A percentile compares a stretch with the other conserved stretches of the same genome.
These are phyloP conservation scores for Regulus satrapa DNA, from an alignment of 2,113 vertebrate species.

Conservation along the genomic window DNA sequence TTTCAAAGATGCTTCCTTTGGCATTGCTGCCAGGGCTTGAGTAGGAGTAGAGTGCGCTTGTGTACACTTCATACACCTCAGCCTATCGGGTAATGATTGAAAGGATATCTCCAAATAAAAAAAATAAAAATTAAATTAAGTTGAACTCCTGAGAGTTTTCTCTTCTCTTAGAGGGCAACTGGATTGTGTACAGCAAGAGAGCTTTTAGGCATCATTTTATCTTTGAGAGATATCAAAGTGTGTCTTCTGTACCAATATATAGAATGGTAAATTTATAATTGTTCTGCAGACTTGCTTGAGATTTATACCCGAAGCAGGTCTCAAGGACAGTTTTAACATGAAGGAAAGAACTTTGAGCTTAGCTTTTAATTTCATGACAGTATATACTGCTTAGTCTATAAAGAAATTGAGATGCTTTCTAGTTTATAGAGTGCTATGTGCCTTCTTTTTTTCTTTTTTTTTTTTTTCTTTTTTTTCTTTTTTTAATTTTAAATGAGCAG, in stretches of 20 bases:
- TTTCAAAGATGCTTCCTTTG: not conserved
- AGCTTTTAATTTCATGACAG: not conserved
- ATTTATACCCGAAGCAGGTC: not conserved
- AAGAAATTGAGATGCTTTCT: not conserved
- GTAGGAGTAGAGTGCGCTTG: not conserved
- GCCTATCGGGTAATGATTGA: not conserved
- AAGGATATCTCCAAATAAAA: not conserved
- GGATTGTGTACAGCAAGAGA: not conserved
- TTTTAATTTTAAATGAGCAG: not conserved
- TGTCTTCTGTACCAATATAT: not conserved
- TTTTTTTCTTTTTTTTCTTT: not conserved
- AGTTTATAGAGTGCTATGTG: not conserved
- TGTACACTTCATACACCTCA: not conserved
- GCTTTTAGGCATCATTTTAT: not conserved
- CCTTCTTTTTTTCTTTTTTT: not conserved
- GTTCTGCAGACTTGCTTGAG: not conserved
- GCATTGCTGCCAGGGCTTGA: not conserved
- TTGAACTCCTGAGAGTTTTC: not conserved
- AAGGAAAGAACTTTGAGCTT: not conserved
- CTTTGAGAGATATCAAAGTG: not conserved
- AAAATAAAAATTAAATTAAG: not conserved
- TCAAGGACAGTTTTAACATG: not conserved
- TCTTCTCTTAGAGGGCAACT: not conserved
- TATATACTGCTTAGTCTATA: not conserved
- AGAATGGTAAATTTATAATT: not conserved